A percentile compares a stretch with the other conserved stretches of the same genome.
Evolutionary conservation across 2,888 invertebrate species (phyloP).

Genomic region (Neria commutata): DNA sequence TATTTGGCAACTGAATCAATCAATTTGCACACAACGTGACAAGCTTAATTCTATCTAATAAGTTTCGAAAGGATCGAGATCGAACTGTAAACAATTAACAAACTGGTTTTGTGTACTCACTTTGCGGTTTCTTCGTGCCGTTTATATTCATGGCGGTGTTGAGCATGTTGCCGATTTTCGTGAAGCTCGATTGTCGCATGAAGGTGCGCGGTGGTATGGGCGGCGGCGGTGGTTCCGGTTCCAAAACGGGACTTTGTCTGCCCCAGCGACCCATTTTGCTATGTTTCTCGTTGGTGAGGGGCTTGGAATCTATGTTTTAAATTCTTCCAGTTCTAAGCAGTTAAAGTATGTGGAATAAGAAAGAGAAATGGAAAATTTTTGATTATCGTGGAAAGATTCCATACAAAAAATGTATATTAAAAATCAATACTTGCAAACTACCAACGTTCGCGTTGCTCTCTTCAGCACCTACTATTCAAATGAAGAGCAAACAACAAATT

Average conservation of each 20-base stretch:
- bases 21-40: too few species aligned
- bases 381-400: too few species aligned
- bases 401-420: too few species aligned
- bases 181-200: constrained; percentile 70
- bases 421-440: too few species aligned
- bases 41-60: too few species aligned
- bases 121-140: constrained; percentile 50
- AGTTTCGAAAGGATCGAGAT: too few species aligned
- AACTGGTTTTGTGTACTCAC: constrained; percentile 47
- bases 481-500: too few species aligned
- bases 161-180: constrained; percentile 69
- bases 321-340: too few species aligned
- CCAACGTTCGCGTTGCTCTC: too few species aligned
- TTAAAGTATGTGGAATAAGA: too few species aligned
- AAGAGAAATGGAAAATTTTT: background rate
- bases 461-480: too few species aligned
- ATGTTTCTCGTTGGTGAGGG: background rate
- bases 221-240: constrained; percentile 57
- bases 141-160: constrained; percentile 67
- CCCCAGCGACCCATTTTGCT: constrained; percentile 59
- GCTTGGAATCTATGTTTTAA: background rate
- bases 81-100: background rate
- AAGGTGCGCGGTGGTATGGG: constrained; percentile 59
- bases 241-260: constrained; percentile 57
- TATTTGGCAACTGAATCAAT: background rate